Evolutionary conservation across 2,797 vertebrate species (phyloP), one percentile per base, ranked within the genome.

Genomic region (Coracias cyanogaster): DNA sequence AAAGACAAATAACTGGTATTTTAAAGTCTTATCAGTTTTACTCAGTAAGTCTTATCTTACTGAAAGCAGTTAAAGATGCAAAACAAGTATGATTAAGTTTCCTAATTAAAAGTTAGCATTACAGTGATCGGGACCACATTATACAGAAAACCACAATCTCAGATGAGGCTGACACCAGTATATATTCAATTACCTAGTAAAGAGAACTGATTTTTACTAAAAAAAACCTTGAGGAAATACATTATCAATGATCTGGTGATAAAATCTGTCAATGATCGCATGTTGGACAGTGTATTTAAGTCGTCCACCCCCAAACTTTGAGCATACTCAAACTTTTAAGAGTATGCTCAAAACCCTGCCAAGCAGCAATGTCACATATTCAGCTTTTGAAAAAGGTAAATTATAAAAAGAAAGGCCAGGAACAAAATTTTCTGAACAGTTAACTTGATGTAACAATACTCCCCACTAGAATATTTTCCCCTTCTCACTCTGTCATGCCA

Each of bases 251-350:
- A 60, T 5, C 15, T 37, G 8, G 14, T 48, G 43, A 70, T 26
- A 52, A 77, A 67, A 57, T 61, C 43, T 81, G 17, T 15, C 45
- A 39, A 25, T 3, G 7, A 14, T 4, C 19, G 24, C 24, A 35
- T 4, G 31, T 2, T 48, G n/a, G 71, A 43, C 10, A 71, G 66
- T 1, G 3, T 33, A 33, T 43, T 5, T 13, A 45, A 37, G 5
- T 8, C 7, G 9, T 43, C 8, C 24, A 37, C 16, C 7, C 7
- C 0, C 9, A 39, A 80, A 49, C 0, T 8, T n/a, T n/a, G n/a
- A n/a, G n/a, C n/a, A n/a, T n/a, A 7, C 5, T 17, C 31, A 61
- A 17, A 28, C 2, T 64, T 12, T 28, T 9, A 87, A 62, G 48
- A 46, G 45, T 35, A 21, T 57, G 55, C 31, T 43, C 61, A 72